Evolutionary conservation across 2,797 vertebrate genomes (phyloP), one percentile per base, ranked within the genome.

Genomic region (Hafferia zeledoni): DNA sequence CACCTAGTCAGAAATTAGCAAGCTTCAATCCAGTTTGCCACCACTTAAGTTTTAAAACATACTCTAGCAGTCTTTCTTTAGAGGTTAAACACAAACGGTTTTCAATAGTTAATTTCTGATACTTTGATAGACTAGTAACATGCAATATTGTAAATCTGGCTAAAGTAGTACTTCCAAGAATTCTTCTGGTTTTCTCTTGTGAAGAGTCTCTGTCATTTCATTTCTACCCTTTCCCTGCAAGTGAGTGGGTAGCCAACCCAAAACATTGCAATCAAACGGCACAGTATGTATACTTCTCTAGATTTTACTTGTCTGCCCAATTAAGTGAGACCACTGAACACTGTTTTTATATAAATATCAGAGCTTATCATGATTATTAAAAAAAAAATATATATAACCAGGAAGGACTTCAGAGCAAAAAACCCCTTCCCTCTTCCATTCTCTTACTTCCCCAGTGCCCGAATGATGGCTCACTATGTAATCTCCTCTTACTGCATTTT

Each of bases 211-310:
- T 69, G 7, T 11, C 5, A 2, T 57, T 57, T 65, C 18, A 57
- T 43, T 87, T 89, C 41, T 49, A 3, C 13, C 22, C 23, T 33
- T 18, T 49, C 56, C 31, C 39, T 33, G 28, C 1, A 10, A 70
- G 44, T 2, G 0, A 44, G 25, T 4, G 6, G 30, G 30, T 10
- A 65, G 64, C 19, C 11, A 41, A 47, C 13, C 11, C n/a, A 83
- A 67, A 91, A 70, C 18, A 56, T 13, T 31, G 37, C 57, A 39
- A 35, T 56, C 4, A 0, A 83, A 60, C 5, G 2, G 37, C 35
- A 35, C 17, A 4, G 7, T 6, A 4, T 12, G 6, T 17, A 12
- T 17, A 19, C 25, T 35, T 56, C 1, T 0, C 56, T 41, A 33
- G 17, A 84, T 67, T 25, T 71, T n/a, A 78, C 19, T 68, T 83